A percentile compares a stretch with the other conserved stretches of the same genome.
Conservation (phyloP, 2,797 vertebrate genomes). For the Phrynocephalus vlangalii region DNA sequence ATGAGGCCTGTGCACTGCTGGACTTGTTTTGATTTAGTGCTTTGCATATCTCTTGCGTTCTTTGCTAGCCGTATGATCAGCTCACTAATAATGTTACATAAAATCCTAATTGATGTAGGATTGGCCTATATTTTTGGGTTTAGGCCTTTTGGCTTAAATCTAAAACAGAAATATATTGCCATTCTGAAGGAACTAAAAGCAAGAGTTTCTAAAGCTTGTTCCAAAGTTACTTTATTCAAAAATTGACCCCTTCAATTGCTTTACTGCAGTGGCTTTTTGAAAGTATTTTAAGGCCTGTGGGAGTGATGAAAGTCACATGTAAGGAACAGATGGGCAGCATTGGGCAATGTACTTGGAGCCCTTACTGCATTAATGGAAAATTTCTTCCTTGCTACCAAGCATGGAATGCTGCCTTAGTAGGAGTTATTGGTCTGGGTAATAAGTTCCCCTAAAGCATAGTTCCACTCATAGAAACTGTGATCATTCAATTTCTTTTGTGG, state of each 20-base stretch:
- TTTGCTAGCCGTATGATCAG: neutral
- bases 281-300: neutral
- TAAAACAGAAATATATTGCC: neutral
- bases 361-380: neutral
- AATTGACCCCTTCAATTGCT: neutral
- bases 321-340: neutral
- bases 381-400: neutral
- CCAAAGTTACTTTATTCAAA: conserved; percentile 3
- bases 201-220: neutral
- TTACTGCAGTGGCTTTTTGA: neutral
- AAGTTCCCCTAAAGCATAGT: no score
- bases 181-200: neutral
- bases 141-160: neutral
- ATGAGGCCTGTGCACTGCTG: neutral
- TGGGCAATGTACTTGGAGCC: neutral
- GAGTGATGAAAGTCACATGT: neutral
- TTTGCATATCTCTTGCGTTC: conserved; percentile 5
- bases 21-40: conserved; percentile 21
- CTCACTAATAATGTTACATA: neutral
- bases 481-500: no score
- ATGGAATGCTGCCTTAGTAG: neutral
- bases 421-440: neutral
- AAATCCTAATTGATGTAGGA: conserved; percentile 20
- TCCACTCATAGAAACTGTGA: no score
- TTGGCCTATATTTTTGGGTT: conserved; percentile 12